phyloP scores from a whole-genome alignment of 2,888 invertebrate species.

The Cephus rjabovi region DNA sequence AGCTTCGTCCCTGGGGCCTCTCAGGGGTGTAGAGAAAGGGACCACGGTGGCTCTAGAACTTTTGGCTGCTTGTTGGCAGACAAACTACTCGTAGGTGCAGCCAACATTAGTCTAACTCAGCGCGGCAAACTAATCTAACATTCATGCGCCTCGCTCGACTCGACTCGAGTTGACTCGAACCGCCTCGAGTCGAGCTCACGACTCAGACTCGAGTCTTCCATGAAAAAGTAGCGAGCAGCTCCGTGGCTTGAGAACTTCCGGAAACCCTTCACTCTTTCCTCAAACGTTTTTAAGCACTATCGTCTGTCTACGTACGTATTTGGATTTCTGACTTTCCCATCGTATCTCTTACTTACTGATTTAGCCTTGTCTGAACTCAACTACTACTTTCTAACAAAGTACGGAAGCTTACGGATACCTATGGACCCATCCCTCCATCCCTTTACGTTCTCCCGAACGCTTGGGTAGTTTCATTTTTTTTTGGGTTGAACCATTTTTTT shows the following conservation, averaged over 20 bases:
- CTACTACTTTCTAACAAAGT: not conserved
- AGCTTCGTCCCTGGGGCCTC: not conserved
- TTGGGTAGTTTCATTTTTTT: not conserved
- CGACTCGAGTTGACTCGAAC: not conserved
- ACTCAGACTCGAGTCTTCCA: constrained; percentile 9
- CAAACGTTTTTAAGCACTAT: constrained; percentile 37
- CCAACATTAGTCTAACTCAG: constrained; percentile 58
- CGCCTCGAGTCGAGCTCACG: not conserved
- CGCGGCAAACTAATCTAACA: constrained; percentile 62
- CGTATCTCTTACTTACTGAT: constrained; percentile 12
- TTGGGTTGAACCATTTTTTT: not conserved
- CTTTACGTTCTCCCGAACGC: not conserved
- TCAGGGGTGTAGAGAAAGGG: constrained; percentile 37
- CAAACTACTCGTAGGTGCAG: constrained; percentile 55
- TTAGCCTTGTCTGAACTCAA: not conserved
- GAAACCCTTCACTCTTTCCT: constrained; percentile 21
- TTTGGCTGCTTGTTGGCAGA: constrained; percentile 53
- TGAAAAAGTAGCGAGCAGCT: not conserved
- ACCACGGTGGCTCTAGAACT: constrained; percentile 37
- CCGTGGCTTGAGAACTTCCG: constrained; percentile 29
- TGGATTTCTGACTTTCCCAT: not conserved
- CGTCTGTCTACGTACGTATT: constrained; percentile 8
- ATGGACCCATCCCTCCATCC: not conserved
- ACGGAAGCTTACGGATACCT: not conserved
- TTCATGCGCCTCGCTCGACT: constrained; percentile 42